phyloP scores from a whole-genome alignment of 2,797 vertebrate genomes.

The Sebastes iracundus region DNA sequence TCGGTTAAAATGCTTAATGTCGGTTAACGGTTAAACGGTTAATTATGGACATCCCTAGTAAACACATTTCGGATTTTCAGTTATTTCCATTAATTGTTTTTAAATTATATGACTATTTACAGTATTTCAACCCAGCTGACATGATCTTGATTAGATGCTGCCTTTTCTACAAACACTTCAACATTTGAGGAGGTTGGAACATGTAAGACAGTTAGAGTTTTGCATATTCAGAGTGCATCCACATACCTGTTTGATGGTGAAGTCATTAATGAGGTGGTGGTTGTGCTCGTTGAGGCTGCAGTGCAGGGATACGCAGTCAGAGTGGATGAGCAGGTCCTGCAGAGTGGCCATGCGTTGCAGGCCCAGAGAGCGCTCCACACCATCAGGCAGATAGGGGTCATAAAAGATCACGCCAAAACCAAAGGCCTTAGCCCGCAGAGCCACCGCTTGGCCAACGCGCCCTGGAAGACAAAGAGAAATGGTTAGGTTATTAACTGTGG shows the following conservation, averaged over 20 bases:
- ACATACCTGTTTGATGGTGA: slow-evolving; percentile 92
- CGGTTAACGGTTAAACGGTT: too few species aligned
- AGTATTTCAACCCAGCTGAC: not conserved
- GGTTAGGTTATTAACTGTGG: not conserved
- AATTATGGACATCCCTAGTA: too few species aligned
- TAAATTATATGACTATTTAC: not conserved
- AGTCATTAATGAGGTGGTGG: slow-evolving; percentile 94
- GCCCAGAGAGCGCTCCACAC: slow-evolving; percentile 91
- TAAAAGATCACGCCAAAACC: slow-evolving; percentile 92
- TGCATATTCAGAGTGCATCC: not conserved
- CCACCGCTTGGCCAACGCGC: slow-evolving; percentile 92
- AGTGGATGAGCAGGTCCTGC: slow-evolving; percentile 92
- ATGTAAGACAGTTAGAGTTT: too few species aligned
- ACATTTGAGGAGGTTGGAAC: not conserved
- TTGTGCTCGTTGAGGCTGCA: slow-evolving; percentile 95
- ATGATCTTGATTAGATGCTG: not conserved
- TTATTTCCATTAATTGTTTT: not conserved
- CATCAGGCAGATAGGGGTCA: slow-evolving; percentile 91
- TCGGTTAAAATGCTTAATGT: too few species aligned
- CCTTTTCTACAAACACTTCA: not conserved
- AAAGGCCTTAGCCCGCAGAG: slow-evolving; percentile 90
- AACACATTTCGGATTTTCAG: not conserved
- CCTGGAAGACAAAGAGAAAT: slow-evolving; percentile 69
- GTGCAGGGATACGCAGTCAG: slow-evolving; percentile 92
- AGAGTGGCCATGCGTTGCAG: slow-evolving; percentile 90